Conservation (phyloP, 2,888 invertebrate species). For the Monoplex corrugatus region DNA sequence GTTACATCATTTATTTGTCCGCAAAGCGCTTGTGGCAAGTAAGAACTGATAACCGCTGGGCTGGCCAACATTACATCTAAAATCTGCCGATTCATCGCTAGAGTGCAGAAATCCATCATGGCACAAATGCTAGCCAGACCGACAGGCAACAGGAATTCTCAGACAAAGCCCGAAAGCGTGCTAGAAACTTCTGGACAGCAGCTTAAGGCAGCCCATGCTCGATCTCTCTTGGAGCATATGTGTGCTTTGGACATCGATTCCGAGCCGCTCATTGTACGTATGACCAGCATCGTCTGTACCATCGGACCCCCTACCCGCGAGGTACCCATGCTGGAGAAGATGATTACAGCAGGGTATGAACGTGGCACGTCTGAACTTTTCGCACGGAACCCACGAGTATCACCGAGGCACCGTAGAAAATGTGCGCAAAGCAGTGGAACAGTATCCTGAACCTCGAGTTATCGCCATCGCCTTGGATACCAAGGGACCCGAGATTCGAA, state of each 20-base stretch:
- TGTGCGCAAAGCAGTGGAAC: slow-evolving; percentile 90
- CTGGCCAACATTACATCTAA: too few relatives aligned
- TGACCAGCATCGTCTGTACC: slow-evolving; percentile 98
- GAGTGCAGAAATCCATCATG: slow-evolving; percentile 54
- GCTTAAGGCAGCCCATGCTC: slow-evolving; percentile 80
- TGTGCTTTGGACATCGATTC: slow-evolving; percentile 96
- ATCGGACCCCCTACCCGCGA: slow-evolving; percentile 90
- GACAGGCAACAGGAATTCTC: too few relatives aligned
- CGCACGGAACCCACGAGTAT: slow-evolving; percentile 95
- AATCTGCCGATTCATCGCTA: too few relatives aligned
- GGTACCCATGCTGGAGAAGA: slow-evolving; percentile 91
- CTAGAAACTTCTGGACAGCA: slow-evolving; percentile 69
- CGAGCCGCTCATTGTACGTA: slow-evolving; percentile 91
- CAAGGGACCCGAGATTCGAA: slow-evolving; percentile 99
- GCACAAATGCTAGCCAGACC: slow-evolving; percentile 59
- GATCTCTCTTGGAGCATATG: slow-evolving; percentile 93
- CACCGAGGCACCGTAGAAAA: slow-evolving; percentile 92
- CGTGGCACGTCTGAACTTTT: slow-evolving; percentile 96
- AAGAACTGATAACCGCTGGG: too few relatives aligned
- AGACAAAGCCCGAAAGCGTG: neutral
- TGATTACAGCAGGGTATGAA: slow-evolving; percentile 99
- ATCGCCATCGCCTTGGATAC: slow-evolving; percentile 98
- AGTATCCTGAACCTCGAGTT: slow-evolving; percentile 86
- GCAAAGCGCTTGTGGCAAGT: too few relatives aligned
- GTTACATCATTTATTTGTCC: too few relatives aligned